A percentile compares a stretch with the other conserved stretches of the same genome.
These are phyloP conservation scores for Apotomis betuletana DNA, from an alignment of 2,888 invertebrate species.

Conservation along the genomic window DNA sequence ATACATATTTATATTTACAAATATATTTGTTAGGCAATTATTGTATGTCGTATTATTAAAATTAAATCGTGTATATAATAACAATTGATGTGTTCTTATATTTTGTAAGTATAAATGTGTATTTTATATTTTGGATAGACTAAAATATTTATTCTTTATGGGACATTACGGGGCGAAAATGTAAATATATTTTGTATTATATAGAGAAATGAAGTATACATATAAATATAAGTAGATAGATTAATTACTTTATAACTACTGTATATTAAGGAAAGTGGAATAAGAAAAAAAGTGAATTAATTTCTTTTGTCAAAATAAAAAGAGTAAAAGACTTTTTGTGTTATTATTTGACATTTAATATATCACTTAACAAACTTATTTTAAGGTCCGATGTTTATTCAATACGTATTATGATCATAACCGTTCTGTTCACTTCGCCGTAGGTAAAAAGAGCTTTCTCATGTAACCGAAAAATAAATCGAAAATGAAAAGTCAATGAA, in stretches of 20 bases:
- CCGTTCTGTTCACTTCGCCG: too few species aligned
- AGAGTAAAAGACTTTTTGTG: constrained; percentile 70
- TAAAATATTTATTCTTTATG: constrained; percentile 57
- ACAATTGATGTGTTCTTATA: constrained; percentile 32
- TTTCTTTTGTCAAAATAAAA: constrained; percentile 83
- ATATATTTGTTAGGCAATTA: constrained; percentile 30
- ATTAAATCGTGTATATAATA: constrained; percentile 31
- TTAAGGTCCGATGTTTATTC: too few species aligned
- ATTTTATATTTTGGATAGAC: constrained; percentile 36
- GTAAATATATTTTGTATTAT: constrained; percentile 82
- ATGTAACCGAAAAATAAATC: too few species aligned
- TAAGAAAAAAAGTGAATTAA: constrained; percentile 78
- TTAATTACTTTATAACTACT: constrained; percentile 81
- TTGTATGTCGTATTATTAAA: constrained; percentile 30
- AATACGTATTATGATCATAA: too few species aligned
- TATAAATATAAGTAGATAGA: constrained; percentile 80
- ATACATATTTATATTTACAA: constrained; percentile 38
- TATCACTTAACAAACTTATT: too few species aligned
- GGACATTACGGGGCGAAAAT: constrained; percentile 78
- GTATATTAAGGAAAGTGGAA: constrained; percentile 80
- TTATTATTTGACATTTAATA: constrained; percentile 46
- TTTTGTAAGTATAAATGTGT: constrained; percentile 37
- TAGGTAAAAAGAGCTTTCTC: too few species aligned
- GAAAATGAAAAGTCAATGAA: too few species aligned
- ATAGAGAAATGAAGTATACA: constrained; percentile 77